Percentiles rank a stretch among this genome's conserved stretches.
Evolutionary conservation across 2,113 vertebrate species (phyloP).

Genomic region (Isurus oxyrinchus): DNA sequence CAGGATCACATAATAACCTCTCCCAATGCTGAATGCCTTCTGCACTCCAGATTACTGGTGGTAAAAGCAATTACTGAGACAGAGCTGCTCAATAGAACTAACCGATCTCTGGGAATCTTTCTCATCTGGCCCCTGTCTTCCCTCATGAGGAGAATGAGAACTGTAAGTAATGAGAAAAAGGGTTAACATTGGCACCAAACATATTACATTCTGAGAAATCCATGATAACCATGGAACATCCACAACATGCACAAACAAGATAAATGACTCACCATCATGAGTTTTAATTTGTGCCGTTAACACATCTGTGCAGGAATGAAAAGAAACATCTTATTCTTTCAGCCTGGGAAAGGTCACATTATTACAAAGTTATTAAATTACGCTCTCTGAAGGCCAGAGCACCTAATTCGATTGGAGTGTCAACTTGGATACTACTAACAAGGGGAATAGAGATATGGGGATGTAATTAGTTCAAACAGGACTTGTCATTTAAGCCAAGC

Average conservation of each 20-base stretch:
- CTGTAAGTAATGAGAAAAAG: not conserved
- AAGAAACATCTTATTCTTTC: not conserved
- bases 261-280: not conserved
- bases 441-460: conserved; percentile 9
- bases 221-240: not conserved
- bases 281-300: not conserved
- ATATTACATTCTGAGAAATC: not conserved
- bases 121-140: not conserved
- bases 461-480: conserved; percentile 33
- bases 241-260: not conserved
- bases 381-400: not conserved
- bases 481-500: not conserved
- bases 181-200: not conserved
- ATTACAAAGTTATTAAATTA: conserved; percentile 32
- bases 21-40: not conserved
- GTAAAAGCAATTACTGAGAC: not conserved
- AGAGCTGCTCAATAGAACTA: not conserved
- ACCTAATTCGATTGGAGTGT: conserved; percentile 25
- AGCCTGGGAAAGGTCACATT: not conserved
- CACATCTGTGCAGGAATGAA: not conserved
- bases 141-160: not conserved
- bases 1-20: not conserved
- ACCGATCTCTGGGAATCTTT: not conserved
- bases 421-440: conserved; percentile 26
- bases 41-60: not conserved